Conservation (phyloP, 2,888 invertebrate genomes). For the Eucriotettix oculatus region DNA sequence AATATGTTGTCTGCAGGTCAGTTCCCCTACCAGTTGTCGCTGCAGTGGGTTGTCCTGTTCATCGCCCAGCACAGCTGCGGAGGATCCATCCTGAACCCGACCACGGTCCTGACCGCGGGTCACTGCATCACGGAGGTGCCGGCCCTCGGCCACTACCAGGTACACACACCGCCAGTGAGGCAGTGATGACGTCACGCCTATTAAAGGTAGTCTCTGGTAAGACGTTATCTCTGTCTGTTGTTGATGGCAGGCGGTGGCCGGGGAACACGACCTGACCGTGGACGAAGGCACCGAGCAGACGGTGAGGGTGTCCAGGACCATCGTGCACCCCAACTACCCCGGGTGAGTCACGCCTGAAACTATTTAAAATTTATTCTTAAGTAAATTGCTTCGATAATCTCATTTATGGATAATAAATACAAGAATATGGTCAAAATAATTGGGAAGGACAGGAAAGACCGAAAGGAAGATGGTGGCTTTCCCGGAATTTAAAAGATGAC, state of each 20-base stretch:
- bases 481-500: too few species aligned
- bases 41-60: constrained; percentile 21
- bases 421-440: too few species aligned
- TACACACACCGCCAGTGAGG: background rate
- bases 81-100: constrained; percentile 25
- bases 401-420: too few species aligned
- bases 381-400: too few species aligned
- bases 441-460: too few species aligned
- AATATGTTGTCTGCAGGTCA: constrained; percentile 17
- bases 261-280: constrained; percentile 32
- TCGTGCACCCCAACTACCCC: constrained; percentile 24
- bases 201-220: too few species aligned
- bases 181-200: background rate
- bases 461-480: too few species aligned
- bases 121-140: constrained; percentile 19
- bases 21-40: constrained; percentile 29
- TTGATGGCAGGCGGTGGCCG: constrained; percentile 23
- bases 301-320: constrained; percentile 18
- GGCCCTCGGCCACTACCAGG: background rate
- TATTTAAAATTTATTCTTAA: too few species aligned
- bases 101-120: constrained; percentile 28
- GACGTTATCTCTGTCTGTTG: background rate
- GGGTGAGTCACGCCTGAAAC: constrained; percentile 22
- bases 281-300: constrained; percentile 26
- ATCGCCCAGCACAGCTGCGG: constrained; percentile 26